Percentiles rank a stretch among this genome's conserved stretches.
phyloP scores from a whole-genome alignment of 2,113 vertebrate genomes.

The Guaruba guarouba region DNA sequence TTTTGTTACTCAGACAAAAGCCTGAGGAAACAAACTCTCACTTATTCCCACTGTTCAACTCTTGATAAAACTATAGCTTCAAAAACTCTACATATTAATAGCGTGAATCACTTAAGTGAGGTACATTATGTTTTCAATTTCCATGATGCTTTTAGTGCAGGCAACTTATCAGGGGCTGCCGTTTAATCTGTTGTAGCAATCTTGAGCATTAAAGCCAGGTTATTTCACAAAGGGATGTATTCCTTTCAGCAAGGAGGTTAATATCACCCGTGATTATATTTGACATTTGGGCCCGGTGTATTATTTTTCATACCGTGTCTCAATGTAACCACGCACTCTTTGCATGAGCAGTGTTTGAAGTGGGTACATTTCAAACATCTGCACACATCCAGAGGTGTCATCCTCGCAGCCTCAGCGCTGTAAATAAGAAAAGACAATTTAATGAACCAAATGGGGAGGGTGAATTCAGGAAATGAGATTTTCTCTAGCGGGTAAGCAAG shows the following conservation, averaged over 20 bases:
- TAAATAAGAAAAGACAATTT: slow-evolving; percentile 38
- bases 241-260: slow-evolving; percentile 36
- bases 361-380: slow-evolving; percentile 44
- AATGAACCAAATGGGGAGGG: background rate
- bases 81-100: slow-evolving; percentile 55
- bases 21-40: background rate
- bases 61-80: background rate
- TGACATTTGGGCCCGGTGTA: slow-evolving; percentile 50
- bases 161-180: slow-evolving; percentile 34
- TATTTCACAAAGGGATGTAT: slow-evolving; percentile 55
- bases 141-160: slow-evolving; percentile 56
- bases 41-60: background rate
- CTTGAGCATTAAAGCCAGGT: slow-evolving; percentile 50
- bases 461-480: background rate
- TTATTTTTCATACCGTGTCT: slow-evolving; percentile 16
- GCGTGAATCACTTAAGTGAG: slow-evolving; percentile 65
- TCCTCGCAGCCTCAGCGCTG: background rate
- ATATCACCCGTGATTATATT: slow-evolving; percentile 54
- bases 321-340: slow-evolving; percentile 38
- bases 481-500: background rate
- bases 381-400: slow-evolving; percentile 34
- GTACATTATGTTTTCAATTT: slow-evolving; percentile 65
- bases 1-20: background rate
- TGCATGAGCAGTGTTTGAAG: background rate
- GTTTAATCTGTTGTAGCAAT: slow-evolving; percentile 45